These are phyloP conservation scores for Corythornis madagascariensis DNA, from an alignment of 2,113 vertebrate species.

Conservation along the genomic window DNA sequence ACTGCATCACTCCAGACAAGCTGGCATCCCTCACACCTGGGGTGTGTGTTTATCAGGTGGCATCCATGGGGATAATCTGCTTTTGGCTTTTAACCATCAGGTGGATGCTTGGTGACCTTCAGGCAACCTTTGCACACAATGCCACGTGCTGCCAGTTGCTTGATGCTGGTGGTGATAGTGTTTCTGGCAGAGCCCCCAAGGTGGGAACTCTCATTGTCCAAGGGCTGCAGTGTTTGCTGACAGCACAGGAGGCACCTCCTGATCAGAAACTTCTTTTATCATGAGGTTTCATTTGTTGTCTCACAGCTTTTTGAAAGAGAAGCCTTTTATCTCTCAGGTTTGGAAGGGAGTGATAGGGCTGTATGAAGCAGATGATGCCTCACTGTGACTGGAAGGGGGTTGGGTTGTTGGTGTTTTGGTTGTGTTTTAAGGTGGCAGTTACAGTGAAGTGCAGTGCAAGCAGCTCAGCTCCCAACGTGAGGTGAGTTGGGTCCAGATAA, in stretches of 20 bases:
- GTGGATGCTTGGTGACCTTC: constrained; percentile 18
- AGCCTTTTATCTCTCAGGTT: constrained; percentile 1
- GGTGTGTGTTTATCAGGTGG: constrained; percentile 44
- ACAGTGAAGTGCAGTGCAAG: not conserved
- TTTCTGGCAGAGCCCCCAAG: constrained; percentile 27
- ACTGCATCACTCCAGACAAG: not conserved
- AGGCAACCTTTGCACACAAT: not conserved
- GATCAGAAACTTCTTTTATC: constrained; percentile 38
- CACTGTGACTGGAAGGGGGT: not conserved
- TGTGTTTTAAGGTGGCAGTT: not conserved
- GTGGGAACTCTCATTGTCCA: constrained; percentile 29
- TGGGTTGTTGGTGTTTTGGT: not conserved
- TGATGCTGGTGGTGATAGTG: not conserved
- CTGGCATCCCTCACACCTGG: not conserved
- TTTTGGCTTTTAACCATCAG: constrained; percentile 54
- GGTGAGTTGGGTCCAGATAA: not conserved
- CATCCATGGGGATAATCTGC: constrained; percentile 50
- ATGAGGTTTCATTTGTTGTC: constrained; percentile 19
- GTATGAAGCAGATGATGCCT: constrained; percentile 6
- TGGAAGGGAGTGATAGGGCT: not conserved
- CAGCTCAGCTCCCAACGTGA: not conserved
- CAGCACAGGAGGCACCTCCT: constrained; percentile 42
- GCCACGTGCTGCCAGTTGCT: constrained; percentile 20
- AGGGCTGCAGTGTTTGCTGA: not conserved
- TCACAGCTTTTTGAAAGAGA: constrained; percentile 33